Conservation (phyloP, 2,888 invertebrate species). For the Arenicola marina region DNA sequence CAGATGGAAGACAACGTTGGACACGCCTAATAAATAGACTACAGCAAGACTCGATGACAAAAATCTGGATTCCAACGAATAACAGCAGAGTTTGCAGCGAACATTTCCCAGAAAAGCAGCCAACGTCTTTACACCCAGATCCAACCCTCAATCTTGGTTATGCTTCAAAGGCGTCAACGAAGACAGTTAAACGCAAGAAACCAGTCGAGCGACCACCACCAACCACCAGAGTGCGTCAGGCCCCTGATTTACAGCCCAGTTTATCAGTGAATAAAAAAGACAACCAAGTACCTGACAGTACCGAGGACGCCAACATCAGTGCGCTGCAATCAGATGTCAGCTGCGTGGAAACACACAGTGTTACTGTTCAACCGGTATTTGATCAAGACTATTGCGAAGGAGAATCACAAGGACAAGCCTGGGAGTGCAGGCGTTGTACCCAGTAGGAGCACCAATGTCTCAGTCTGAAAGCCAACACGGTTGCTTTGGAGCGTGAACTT, state of each 20-base stretch:
- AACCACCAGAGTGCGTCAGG: background rate
- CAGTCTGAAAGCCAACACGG: no score
- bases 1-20: background rate
- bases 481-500: no score
- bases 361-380: background rate
- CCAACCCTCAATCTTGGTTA: background rate
- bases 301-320: background rate
- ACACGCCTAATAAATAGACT: background rate
- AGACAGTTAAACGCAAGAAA: background rate
- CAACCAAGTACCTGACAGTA: background rate
- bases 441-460: background rate
- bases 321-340: no score
- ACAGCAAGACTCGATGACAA: background rate
- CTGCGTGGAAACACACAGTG: background rate
- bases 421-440: background rate
- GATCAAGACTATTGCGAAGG: background rate
- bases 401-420: background rate
- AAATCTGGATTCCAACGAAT: background rate
- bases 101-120: background rate
- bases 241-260: background rate
- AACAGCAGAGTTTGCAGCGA: background rate
- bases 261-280: background rate
- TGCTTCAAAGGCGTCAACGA: no score
- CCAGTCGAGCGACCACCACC: background rate
- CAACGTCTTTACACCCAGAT: background rate